Conservation (phyloP, 2,888 invertebrate species). For the Phengaris alcon region DNA sequence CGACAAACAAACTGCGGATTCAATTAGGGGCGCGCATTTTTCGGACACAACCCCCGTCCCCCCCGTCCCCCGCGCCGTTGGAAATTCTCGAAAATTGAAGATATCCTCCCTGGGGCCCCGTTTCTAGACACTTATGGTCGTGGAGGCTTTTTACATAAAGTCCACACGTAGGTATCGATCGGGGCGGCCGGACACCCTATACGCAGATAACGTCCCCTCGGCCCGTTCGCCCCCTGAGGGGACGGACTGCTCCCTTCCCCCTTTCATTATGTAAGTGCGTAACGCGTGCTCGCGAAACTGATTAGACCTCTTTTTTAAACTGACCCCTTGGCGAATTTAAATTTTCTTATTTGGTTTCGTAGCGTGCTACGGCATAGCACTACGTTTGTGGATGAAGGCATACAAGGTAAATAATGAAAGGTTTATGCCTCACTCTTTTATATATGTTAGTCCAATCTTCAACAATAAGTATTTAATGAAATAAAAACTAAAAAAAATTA, state of each 20-base stretch:
- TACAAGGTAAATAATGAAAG: too few relatives aligned
- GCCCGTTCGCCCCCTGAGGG: conserved; percentile 52
- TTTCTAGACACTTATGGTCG: conserved; percentile 79
- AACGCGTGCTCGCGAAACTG: conserved; percentile 78
- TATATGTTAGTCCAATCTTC: too few relatives aligned
- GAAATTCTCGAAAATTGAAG: conserved; percentile 80
- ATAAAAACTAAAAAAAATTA: too few relatives aligned
- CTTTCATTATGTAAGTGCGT: conserved; percentile 80
- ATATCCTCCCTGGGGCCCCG: conserved; percentile 77
- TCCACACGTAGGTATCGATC: conserved; percentile 79
- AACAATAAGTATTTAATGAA: too few relatives aligned
- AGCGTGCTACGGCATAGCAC: neutral
- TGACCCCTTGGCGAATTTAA: conserved; percentile 61
- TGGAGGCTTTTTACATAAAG: conserved; percentile 79
- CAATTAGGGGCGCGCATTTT: conserved; percentile 76
- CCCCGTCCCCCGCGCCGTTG: conserved; percentile 70
- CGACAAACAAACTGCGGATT: conserved; percentile 75
- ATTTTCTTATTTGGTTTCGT: conserved; percentile 8
- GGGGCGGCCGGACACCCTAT: conserved; percentile 76
- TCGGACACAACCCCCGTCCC: conserved; percentile 56
- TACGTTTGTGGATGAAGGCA: neutral
- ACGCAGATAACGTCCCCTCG: conserved; percentile 76
- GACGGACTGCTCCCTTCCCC: conserved; percentile 56
- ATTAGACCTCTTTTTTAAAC: conserved; percentile 78
- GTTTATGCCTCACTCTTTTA: too few relatives aligned